Conservation (phyloP, 2,888 invertebrate genomes). For the Uropetala carovei region DNA sequence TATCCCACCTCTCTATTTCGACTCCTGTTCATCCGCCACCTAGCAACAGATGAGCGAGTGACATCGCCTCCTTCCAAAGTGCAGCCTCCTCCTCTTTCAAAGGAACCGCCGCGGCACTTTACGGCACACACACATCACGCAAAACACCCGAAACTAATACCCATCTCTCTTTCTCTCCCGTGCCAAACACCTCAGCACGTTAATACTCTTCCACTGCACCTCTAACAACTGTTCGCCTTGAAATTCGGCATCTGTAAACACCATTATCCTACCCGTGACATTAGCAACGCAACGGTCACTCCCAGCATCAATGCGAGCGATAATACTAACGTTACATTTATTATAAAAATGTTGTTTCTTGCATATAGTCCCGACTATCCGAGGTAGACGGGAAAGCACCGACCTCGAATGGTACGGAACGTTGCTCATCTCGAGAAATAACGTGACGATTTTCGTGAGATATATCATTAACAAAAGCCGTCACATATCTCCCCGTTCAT, state of each 20-base stretch:
- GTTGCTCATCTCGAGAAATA: no score
- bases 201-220: not conserved
- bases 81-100: not conserved
- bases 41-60: slow-evolving; percentile 15
- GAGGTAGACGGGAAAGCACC: no score
- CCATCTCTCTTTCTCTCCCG: no score
- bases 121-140: not conserved
- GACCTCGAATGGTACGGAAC: no score
- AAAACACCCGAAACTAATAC: not conserved
- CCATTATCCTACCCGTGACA: not conserved
- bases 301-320: no score
- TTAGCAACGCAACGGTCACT: no score
- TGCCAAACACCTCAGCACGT: not conserved
- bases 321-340: no score
- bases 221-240: not conserved
- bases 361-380: no score
- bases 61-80: slow-evolving; percentile 3
- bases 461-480: no score
- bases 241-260: slow-evolving; percentile 14
- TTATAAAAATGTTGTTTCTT: no score
- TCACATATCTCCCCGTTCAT: no score
- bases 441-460: no score
- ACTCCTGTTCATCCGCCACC: not conserved
- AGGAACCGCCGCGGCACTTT: not conserved
- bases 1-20: slow-evolving; percentile 4